Percentiles rank a stretch among this genome's conserved stretches.
These are phyloP conservation scores for Drosophila neotestacea DNA, from an alignment of 2,888 invertebrate species.

Conservation along the genomic window DNA sequence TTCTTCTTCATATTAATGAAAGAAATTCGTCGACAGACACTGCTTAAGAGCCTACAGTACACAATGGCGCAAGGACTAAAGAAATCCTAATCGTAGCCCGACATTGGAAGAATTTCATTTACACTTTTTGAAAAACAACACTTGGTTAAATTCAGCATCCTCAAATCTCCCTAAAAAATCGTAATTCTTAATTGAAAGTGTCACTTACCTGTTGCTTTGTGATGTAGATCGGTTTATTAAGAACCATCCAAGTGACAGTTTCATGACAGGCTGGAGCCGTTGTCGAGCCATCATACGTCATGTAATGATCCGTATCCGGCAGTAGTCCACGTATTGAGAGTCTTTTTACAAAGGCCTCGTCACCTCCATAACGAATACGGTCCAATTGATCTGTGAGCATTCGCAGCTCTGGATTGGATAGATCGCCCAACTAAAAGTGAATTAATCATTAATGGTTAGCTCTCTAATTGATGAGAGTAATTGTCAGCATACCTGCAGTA, in stretches of 20 bases:
- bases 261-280: constrained; percentile 99
- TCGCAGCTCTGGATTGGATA: constrained; percentile 95
- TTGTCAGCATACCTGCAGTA: constrained; percentile 92
- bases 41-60: no score
- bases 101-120: no score
- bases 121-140: no score
- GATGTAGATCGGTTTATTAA: constrained; percentile 99
- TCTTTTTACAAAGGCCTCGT: constrained; percentile 93
- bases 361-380: constrained; percentile 96
- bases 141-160: no score
- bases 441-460: no score
- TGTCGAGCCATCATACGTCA: constrained; percentile 99
- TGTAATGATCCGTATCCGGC: constrained; percentile 97
- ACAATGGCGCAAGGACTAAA: no score
- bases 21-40: no score
- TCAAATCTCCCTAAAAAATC: no score
- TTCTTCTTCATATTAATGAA: no score
- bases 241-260: constrained; percentile 99
- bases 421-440: constrained; percentile 91
- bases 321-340: constrained; percentile 94
- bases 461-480: not conserved
- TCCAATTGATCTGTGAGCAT: constrained; percentile 96
- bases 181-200: not conserved
- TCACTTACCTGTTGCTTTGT: constrained; percentile 95
- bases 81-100: no score